A percentile compares a stretch with the other conserved stretches of the same genome.
phyloP scores from a whole-genome alignment of 2,888 invertebrate species.

The Brenthis ino region DNA sequence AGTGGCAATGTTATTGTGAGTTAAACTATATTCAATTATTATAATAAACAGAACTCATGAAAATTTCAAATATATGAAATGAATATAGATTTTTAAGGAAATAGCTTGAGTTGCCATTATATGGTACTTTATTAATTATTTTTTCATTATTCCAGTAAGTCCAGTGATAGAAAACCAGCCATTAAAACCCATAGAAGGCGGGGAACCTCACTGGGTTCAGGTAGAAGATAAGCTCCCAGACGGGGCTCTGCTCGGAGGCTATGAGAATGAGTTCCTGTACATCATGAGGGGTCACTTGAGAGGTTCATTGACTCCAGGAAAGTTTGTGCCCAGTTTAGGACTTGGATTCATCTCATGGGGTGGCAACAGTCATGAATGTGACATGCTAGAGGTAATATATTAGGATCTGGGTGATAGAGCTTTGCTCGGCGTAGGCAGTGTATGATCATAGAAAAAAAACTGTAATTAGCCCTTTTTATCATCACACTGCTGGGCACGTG shows the following conservation, averaged over 20 bases:
- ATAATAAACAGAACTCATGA: too few relatives aligned
- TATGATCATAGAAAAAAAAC: too few relatives aligned
- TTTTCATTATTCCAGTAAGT: neutral
- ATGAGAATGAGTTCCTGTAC: constrained; percentile 1
- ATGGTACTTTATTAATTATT: too few relatives aligned
- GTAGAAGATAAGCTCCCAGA: neutral
- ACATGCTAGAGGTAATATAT: neutral
- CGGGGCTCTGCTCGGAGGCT: neutral
- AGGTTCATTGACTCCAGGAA: neutral
- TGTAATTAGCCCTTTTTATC: too few relatives aligned
- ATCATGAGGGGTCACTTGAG: neutral
- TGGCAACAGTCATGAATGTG: neutral
- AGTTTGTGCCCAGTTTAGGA: constrained; percentile 7
- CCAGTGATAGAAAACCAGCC: neutral
- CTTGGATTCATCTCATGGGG: neutral
- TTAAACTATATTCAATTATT: neutral
- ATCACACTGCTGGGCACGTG: too few relatives aligned
- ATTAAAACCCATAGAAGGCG: neutral
- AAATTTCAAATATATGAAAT: too few relatives aligned
- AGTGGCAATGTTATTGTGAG: constrained; percentile 11
- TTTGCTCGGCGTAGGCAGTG: too few relatives aligned
- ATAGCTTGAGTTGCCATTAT: too few relatives aligned
- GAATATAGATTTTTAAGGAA: too few relatives aligned
- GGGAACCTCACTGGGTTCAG: neutral
- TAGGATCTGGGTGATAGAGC: too few relatives aligned